Conservation (phyloP, 2,797 vertebrate genomes). For the Chelmon rostratus region DNA sequence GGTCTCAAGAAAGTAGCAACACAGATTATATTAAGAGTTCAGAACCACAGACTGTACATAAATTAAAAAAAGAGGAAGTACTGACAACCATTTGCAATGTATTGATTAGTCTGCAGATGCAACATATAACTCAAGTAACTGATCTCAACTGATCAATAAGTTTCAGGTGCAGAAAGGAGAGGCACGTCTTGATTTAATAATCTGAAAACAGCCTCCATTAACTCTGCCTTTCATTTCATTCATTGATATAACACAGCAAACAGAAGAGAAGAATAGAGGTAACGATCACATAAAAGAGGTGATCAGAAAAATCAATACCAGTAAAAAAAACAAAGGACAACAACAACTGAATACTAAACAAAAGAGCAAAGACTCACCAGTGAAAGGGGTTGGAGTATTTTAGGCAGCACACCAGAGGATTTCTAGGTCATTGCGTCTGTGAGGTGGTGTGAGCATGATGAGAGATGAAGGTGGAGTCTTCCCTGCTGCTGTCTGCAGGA, state of each 20-base stretch:
- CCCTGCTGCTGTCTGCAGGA: slow-evolving; percentile 1
- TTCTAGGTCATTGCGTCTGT: slow-evolving; percentile 18
- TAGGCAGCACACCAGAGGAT: not conserved
- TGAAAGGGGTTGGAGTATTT: slow-evolving; percentile 11
- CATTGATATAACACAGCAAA: not conserved
- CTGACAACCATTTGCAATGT: too few relatives aligned
- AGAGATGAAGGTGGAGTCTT: slow-evolving; percentile 30
- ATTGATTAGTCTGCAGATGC: not conserved
- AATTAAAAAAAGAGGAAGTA: not conserved
- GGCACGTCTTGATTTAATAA: not conserved
- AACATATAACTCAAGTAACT: not conserved
- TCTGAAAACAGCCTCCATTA: not conserved
- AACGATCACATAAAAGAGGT: not conserved
- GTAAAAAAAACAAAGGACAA: not conserved
- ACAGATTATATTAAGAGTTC: not conserved
- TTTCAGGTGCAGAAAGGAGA: not conserved
- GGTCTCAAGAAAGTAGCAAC: not conserved
- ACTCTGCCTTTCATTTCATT: too few relatives aligned
- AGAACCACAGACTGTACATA: not conserved
- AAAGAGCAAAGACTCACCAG: not conserved
- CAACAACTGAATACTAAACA: not conserved
- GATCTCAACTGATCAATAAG: not conserved
- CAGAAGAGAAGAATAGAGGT: not conserved
- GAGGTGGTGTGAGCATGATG: slow-evolving; percentile 24
- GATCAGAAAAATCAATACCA: not conserved